Evolutionary conservation across 1,140 invertebrate genomes (phyloP).

Genomic region (Anagrus nilaparvatae): DNA sequence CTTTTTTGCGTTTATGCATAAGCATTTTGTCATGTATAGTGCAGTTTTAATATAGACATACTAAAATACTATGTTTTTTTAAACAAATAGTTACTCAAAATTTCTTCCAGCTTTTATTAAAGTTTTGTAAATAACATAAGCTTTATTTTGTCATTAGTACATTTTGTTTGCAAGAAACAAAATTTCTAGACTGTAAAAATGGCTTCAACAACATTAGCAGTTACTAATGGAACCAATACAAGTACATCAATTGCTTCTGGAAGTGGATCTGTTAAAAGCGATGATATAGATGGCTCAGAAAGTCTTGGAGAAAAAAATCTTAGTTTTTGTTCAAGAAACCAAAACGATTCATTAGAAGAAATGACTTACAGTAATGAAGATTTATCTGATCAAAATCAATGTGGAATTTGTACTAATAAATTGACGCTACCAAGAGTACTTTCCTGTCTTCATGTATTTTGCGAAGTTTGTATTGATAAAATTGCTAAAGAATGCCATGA

Average conservation of each 20-base stretch:
- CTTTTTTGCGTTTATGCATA: no score
- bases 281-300: conserved; percentile 14
- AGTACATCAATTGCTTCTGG: conserved; percentile 11
- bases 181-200: conserved; percentile 1
- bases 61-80: no score
- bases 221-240: conserved; percentile 13
- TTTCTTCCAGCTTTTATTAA: no score
- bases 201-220: conserved; percentile 14
- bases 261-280: conserved; percentile 15
- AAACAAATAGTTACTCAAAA: no score
- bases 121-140: no score
- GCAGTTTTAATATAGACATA: no score
- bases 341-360: conserved; percentile 13
- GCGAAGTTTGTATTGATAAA: conserved; percentile 77
- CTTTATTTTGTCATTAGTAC: no score
- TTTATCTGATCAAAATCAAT: conserved; percentile 16
- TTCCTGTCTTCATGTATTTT: conserved; percentile 87
- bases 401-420: conserved; percentile 51
- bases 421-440: conserved; percentile 73
- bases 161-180: background rate
- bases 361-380: conserved; percentile 12
- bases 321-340: conserved; percentile 15
- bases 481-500: conserved; percentile 57
- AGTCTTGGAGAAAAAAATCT: conserved; percentile 14
- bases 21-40: no score